phyloP scores from a whole-genome alignment of 2,113 vertebrate species.

The Capreolus pygargus region DNA sequence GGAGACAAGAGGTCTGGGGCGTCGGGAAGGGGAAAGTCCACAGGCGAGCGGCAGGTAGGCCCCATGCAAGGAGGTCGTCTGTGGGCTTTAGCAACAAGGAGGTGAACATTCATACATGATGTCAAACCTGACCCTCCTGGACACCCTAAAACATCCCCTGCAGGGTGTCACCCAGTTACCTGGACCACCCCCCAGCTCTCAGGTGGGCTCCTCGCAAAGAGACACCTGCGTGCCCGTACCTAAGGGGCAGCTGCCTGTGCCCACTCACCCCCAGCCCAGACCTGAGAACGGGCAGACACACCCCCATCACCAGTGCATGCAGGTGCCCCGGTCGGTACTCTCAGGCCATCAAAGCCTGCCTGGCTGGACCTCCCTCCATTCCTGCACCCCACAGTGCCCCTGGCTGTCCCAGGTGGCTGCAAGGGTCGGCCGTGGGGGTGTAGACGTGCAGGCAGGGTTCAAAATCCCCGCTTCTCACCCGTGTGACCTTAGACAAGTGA shows the following conservation, averaged over 20 bases:
- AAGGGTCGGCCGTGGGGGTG: background rate
- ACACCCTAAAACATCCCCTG: fast-evolving
- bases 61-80: background rate
- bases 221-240: background rate
- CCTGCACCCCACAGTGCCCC: background rate
- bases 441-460: background rate
- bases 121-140: fast-evolving
- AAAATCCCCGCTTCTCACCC: background rate
- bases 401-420: background rate
- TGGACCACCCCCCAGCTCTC: too few species aligned
- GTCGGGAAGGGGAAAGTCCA: fast-evolving
- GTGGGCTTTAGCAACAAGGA: background rate
- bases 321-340: fast-evolving
- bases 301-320: background rate
- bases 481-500: background rate
- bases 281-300: background rate
- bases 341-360: background rate
- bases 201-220: background rate
- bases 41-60: background rate
- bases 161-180: fast-evolving
- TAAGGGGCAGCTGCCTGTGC: background rate
- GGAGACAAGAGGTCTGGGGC: background rate
- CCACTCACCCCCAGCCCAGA: background rate
- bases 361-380: background rate
- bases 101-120: fast-evolving